Base-by-base conservation (phyloP, 30 jellyfish, hydroid and myxozoan species). In the Turritopsis rubra region DNA sequence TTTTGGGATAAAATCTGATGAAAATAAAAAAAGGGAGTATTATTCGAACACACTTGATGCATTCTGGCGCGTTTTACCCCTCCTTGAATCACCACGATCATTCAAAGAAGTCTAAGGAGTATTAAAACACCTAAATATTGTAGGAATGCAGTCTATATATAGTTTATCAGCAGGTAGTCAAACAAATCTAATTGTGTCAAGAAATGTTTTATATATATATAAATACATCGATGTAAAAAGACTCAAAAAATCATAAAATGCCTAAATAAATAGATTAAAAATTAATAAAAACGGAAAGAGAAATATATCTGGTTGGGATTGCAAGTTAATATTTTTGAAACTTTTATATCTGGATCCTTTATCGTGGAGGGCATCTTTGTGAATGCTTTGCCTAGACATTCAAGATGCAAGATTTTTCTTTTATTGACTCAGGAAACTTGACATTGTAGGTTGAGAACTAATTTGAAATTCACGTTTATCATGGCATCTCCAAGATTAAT, bases 401-500 rank as follows among this genome's bases (percentile, higher is more conserved):
- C 13, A 41, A 41, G 13, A 41, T 41, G 60, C 13, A 41, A 41
- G 13, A 41, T 41, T 41, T 41, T 3, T 41, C 13, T 41, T 41
- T 41, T 41, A 3, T 41, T n/a, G n/a, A n/a, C n/a, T n/a, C n/a
- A n/a, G n/a, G n/a, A n/a, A n/a, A n/a, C n/a, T n/a, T n/a, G n/a
- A n/a, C n/a, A n/a, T n/a, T n/a, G n/a, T 41, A 41, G 60, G 60
- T 41, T 41, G 9, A 41, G 13, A 41, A 41, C 13, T 41, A 13
- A 41, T 3, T 41, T 41, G 60, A 41, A 5, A 13, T 41, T 41
- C 60, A 41, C 60, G 13, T 13, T 41, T 0, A 68, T 16, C 16
- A 68, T 68, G 77, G 77, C 77, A 27, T 68, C 77, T 7, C 77
- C 77, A 27, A 23, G 77, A 68, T 8, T 23, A 22, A 68, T 23